Conservation (phyloP, 2,888 invertebrate species). For the Graphium colonna region DNA sequence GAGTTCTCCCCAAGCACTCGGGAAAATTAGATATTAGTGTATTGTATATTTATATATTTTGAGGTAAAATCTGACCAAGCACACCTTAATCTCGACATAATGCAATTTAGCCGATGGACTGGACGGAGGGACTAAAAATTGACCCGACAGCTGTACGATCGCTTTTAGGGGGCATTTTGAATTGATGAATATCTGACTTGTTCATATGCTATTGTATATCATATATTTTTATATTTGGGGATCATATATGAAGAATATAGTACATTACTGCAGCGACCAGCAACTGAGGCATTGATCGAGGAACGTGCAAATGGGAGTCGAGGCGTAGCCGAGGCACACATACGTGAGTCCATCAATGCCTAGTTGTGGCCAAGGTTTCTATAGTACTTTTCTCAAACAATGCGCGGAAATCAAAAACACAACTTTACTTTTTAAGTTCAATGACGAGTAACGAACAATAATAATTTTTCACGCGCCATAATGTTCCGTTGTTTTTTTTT, state of each 20-base stretch:
- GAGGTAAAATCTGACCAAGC: slow-evolving; percentile 65
- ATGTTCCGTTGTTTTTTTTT: neutral
- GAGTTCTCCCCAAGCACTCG: slow-evolving; percentile 74
- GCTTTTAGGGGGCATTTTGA: no score
- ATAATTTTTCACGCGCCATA: no score
- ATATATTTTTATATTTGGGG: no score
- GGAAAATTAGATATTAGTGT: slow-evolving; percentile 75
- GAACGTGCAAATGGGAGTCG: neutral
- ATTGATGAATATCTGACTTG: neutral
- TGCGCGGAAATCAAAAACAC: no score
- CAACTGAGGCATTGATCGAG: no score
- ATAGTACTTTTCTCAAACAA: no score
- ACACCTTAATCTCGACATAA: slow-evolving; percentile 75
- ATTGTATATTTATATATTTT: slow-evolving; percentile 58
- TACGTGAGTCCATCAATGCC: no score
- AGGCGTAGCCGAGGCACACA: no score
- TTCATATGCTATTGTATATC: neutral
- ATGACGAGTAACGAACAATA: no score
- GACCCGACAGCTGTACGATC: slow-evolving; percentile 50
- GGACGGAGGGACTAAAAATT: slow-evolving; percentile 11
- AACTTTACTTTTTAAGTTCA: neutral
- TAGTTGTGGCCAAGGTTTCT: no score
- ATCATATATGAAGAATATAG: no score
- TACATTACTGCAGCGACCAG: no score
- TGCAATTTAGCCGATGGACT: slow-evolving; percentile 51